phyloP scores from a whole-genome alignment of 1,140 invertebrate genomes.

The Drosophila pallidifrons region DNA sequence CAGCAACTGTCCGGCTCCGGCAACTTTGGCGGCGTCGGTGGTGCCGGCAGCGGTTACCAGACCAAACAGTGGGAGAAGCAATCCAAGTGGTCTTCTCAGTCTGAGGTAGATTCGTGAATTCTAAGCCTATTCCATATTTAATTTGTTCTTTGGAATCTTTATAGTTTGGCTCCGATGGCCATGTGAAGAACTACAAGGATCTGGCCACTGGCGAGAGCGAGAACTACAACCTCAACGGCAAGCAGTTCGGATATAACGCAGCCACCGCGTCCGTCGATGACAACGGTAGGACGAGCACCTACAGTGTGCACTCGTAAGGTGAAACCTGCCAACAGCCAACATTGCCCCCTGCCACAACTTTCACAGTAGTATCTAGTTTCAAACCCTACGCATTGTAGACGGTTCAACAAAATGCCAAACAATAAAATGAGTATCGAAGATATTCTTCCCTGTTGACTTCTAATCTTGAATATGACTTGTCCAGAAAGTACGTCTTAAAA shows the following conservation, averaged over 20 bases:
- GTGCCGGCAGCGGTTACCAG: constrained; percentile 64
- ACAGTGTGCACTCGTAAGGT: constrained; percentile 81
- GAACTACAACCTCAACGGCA: constrained; percentile 75
- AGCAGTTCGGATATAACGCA: constrained; percentile 74
- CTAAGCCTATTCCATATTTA: background rate
- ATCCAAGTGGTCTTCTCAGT: constrained; percentile 84
- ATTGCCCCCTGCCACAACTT: background rate
- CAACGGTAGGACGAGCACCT: constrained; percentile 79
- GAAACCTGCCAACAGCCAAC: background rate
- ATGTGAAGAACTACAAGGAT: constrained; percentile 81
- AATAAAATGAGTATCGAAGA: constrained; percentile 21
- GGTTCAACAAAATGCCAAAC: background rate
- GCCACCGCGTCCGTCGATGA: constrained; percentile 84
- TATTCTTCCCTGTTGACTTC: background rate
- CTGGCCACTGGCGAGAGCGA: constrained; percentile 83
- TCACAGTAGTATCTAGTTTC: constrained; percentile 9
- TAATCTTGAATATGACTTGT: too few species aligned
- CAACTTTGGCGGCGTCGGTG: constrained; percentile 53
- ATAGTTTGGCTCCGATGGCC: constrained; percentile 70
- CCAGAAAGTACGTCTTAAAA: too few species aligned
- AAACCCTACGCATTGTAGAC: constrained; percentile 12
- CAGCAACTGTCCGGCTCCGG: constrained; percentile 37
- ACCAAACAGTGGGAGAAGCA: constrained; percentile 84
- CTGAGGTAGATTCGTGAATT: constrained; percentile 58
- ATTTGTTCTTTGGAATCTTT: background rate